Evolutionary conservation across 2,113 vertebrate species (phyloP).

Genomic region (Morphnarchus princeps): DNA sequence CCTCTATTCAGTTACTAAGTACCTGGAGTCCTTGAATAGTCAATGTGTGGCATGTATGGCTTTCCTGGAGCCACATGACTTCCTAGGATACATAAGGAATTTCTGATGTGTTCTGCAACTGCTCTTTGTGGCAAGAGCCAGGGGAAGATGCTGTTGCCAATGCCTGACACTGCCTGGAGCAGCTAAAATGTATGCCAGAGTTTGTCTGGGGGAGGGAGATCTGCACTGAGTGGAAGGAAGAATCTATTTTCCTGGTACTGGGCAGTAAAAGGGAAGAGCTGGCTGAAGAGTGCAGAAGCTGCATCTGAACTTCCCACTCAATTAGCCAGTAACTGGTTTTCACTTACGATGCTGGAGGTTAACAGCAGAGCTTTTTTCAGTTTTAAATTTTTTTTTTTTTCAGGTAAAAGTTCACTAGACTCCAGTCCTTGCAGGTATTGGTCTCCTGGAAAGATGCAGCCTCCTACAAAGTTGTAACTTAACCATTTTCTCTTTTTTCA

Average conservation of each 20-base stretch:
- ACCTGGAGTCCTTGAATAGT: background rate
- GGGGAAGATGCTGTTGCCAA: background rate
- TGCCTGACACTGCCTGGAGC: background rate
- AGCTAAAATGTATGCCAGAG: background rate
- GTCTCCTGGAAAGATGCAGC: background rate
- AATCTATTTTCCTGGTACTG: background rate
- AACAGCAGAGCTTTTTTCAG: background rate
- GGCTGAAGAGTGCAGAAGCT: background rate
- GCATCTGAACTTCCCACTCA: background rate
- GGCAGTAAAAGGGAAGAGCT: background rate
- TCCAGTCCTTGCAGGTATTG: background rate
- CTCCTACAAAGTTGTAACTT: background rate
- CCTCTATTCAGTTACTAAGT: background rate
- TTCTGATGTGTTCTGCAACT: background rate
- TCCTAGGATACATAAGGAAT: background rate
- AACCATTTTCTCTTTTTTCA: background rate
- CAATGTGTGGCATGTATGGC: background rate
- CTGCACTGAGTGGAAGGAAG: background rate
- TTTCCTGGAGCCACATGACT: background rate
- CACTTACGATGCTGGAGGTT: background rate
- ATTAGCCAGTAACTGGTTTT: background rate
- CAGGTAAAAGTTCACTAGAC: background rate
- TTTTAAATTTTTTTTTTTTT: background rate
- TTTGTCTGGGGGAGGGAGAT: background rate
- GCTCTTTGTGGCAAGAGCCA: background rate